Evolutionary conservation across 2,113 vertebrate genomes (phyloP).

Genomic region (Mirza zaza): DNA sequence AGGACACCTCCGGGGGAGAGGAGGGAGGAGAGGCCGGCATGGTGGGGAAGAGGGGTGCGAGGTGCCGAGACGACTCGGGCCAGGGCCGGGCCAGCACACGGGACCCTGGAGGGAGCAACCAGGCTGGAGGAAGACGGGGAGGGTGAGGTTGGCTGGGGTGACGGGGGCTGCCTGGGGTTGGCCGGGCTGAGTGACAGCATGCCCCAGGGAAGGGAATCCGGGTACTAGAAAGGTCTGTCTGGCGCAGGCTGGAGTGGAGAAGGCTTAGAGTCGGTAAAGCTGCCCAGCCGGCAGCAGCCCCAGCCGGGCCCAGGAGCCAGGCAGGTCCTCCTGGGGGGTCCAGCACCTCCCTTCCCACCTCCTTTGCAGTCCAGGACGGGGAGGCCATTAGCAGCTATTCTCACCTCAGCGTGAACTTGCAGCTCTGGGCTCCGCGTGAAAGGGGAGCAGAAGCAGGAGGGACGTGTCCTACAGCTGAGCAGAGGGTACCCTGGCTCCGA

Average conservation of each 20-base stretch:
- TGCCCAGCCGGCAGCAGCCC: neutral
- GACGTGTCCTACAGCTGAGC: too few species aligned
- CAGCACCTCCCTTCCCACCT: neutral
- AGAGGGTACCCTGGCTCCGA: too few species aligned
- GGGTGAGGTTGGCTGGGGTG: neutral
- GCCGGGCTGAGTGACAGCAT: accelerated
- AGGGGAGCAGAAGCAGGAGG: neutral
- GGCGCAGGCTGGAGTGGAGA: neutral
- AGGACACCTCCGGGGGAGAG: neutral
- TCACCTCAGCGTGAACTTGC: neutral
- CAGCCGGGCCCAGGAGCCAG: neutral
- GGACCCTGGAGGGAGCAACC: too few species aligned
- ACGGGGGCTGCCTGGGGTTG: neutral
- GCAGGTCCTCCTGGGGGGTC: too few species aligned
- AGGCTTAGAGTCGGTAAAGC: neutral
- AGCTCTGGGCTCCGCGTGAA: neutral
- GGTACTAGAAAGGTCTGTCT: neutral
- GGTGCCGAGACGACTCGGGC: too few species aligned
- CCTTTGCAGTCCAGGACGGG: neutral
- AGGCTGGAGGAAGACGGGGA: neutral
- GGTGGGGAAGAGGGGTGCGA: neutral
- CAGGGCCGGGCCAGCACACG: too few species aligned
- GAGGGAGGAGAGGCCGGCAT: neutral
- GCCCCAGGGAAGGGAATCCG: neutral
- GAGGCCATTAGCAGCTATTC: neutral